Percentiles rank a stretch among this genome's conserved stretches.
These are phyloP conservation scores for Ceratoteleas bidentatus DNA, from an alignment of 1,140 invertebrate species.

Conservation along the genomic window DNA sequence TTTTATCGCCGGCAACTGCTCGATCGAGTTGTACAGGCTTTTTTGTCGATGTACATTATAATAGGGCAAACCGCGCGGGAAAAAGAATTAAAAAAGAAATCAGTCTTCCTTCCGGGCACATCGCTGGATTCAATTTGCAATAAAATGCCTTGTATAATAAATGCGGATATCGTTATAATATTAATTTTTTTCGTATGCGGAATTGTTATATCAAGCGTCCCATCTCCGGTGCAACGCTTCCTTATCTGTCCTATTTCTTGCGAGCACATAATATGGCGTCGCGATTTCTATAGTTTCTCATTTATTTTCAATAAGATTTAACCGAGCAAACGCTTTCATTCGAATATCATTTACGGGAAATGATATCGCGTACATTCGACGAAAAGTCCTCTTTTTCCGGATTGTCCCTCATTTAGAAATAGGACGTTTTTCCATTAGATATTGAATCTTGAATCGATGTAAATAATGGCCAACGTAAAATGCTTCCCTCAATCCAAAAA, in stretches of 20 bases:
- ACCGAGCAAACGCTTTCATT: constrained; percentile 17
- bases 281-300: constrained; percentile 32
- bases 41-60: too few species aligned
- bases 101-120: not conserved
- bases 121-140: constrained; percentile 28
- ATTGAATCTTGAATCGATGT: too few species aligned
- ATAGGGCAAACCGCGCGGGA: too few species aligned
- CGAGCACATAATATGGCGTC: constrained; percentile 8
- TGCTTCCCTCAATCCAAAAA: too few species aligned
- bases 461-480: too few species aligned
- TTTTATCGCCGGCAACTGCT: too few species aligned
- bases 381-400: not conserved
- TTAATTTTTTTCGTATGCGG: constrained; percentile 30
- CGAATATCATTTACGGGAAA: constrained; percentile 23
- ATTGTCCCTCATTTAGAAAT: not conserved
- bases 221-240: constrained; percentile 22
- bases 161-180: constrained; percentile 38
- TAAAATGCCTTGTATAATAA: constrained; percentile 20
- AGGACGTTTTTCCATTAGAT: too few species aligned
- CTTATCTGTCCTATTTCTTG: constrained; percentile 36
- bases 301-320: constrained; percentile 47
- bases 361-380: constrained; percentile 3
- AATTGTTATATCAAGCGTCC: constrained; percentile 34
- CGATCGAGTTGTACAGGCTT: too few species aligned
- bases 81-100: not conserved